phyloP scores from a whole-genome alignment of 2,113 vertebrate genomes.

The Mastomys natalensis region DNA sequence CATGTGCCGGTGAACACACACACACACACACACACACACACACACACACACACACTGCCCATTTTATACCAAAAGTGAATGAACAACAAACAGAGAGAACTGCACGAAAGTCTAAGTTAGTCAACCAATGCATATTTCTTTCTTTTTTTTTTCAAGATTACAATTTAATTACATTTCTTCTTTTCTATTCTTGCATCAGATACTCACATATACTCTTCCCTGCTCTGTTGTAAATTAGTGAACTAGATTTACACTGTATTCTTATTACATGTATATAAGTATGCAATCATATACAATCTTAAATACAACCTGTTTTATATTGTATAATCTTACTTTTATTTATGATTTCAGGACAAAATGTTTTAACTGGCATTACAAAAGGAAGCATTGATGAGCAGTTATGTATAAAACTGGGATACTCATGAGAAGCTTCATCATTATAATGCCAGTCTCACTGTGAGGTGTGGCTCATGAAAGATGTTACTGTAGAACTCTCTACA shows the following conservation, averaged over 20 bases:
- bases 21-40: too few relatives aligned
- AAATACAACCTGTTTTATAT: background rate
- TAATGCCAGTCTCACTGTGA: background rate
- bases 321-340: background rate
- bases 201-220: background rate
- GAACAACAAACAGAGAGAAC: rapidly evolving
- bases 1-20: too few relatives aligned
- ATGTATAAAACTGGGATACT: background rate
- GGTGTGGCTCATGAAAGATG: background rate
- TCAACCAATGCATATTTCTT: background rate
- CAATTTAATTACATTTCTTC: background rate
- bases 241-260: background rate
- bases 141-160: background rate
- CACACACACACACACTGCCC: too few relatives aligned
- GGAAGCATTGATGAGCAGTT: background rate
- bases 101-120: background rate
- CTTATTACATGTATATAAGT: background rate
- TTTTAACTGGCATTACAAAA: background rate
- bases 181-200: background rate
- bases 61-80: background rate
- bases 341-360: background rate
- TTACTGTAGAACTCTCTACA: background rate
- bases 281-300: background rate
- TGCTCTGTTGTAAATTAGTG: background rate
- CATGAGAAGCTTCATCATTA: background rate